Evolutionary conservation across 2,797 vertebrate species (phyloP).

Genomic region (Strix occidentalis): DNA sequence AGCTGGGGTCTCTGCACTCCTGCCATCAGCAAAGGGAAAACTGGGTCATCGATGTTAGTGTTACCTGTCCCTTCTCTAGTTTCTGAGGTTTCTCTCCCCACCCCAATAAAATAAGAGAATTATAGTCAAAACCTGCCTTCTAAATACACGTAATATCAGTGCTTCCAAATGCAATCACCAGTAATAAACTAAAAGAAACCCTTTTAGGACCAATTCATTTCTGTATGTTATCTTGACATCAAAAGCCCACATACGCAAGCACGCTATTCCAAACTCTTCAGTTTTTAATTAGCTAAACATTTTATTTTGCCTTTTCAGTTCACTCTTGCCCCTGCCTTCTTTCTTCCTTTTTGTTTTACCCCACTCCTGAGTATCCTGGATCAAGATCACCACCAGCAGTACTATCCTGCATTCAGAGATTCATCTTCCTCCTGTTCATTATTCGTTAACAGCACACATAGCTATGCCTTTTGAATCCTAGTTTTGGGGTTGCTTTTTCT

Average conservation of each 20-base stretch:
- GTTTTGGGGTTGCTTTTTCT: neutral
- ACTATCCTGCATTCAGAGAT: neutral
- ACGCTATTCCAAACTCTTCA: neutral
- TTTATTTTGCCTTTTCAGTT: neutral
- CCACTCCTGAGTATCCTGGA: neutral
- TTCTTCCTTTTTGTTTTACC: neutral
- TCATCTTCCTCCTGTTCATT: neutral
- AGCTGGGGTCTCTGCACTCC: neutral
- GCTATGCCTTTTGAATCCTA: neutral
- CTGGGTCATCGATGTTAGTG: no score
- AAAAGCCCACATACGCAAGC: rapidly evolving
- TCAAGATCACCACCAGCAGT: neutral
- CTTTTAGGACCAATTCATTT: neutral
- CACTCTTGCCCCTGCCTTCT: neutral
- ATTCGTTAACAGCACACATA: neutral
- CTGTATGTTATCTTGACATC: neutral
- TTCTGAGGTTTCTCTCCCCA: neutral
- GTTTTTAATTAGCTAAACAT: neutral
- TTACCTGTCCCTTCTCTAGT: neutral
- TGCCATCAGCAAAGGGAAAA: neutral
- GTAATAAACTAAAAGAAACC: neutral
- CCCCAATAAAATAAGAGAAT: neutral
- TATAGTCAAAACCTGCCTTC: neutral
- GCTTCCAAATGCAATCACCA: neutral
- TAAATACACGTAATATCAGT: neutral